Percentiles rank a stretch among this genome's conserved stretches.
Evolutionary conservation across 2,797 vertebrate species (phyloP).

Genomic region (Sciurus vulgaris): DNA sequence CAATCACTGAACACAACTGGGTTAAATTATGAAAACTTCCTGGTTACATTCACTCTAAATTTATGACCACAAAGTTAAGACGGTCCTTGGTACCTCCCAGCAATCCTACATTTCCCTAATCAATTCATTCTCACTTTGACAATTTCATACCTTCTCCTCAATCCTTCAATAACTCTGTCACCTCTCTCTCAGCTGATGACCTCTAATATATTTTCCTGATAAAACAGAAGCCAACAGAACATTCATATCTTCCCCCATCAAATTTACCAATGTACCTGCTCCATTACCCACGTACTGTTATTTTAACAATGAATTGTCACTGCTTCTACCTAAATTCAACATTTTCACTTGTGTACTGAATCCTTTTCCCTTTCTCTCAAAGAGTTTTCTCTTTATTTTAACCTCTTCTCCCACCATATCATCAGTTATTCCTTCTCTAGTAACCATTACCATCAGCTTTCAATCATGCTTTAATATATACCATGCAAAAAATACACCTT

Average conservation of each 20-base stretch:
- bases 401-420: neutral
- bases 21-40: conserved; percentile 7
- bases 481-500: neutral
- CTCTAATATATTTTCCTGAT: conserved; percentile 7
- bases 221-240: neutral
- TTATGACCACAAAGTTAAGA: conserved; percentile 37
- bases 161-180: neutral
- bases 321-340: neutral
- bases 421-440: conserved; percentile 45
- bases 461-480: neutral
- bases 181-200: neutral
- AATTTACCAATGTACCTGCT: neutral
- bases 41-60: conserved; percentile 41
- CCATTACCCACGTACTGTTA: neutral
- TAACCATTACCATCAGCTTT: conserved; percentile 35
- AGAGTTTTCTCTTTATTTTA: conserved; percentile 35
- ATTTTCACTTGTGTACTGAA: neutral
- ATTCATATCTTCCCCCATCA: neutral
- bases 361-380: neutral
- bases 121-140: conserved; percentile 4
- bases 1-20: conserved; percentile 14
- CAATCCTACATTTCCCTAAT: neutral
- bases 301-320: neutral
- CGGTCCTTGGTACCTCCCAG: neutral
- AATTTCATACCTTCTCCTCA: neutral